Percentiles rank a stretch among this genome's conserved stretches.
These are phyloP conservation scores for Peromyscus nudipes DNA, from an alignment of 2,797 vertebrate species.

Conservation along the genomic window DNA sequence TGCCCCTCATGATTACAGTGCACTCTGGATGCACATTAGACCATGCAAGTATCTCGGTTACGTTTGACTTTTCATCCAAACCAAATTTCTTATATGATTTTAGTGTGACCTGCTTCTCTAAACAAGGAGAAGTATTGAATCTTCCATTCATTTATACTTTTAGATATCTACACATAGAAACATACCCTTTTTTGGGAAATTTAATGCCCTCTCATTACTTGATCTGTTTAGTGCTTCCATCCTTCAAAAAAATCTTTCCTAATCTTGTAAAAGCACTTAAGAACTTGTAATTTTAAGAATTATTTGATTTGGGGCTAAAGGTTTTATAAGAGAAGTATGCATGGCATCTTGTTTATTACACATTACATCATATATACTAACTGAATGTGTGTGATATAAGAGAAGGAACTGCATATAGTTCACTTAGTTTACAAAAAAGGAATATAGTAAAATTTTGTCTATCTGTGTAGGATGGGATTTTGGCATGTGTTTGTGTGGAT, in stretches of 20 bases:
- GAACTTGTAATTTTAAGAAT: not conserved
- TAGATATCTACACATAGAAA: not conserved
- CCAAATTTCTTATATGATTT: not conserved
- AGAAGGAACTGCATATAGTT: not conserved
- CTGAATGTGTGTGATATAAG: not conserved
- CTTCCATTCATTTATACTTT: not conserved
- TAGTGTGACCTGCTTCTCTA: not conserved
- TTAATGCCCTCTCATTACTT: not conserved
- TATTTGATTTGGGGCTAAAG: not conserved
- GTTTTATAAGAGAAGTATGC: not conserved
- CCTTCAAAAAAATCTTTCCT: not conserved
- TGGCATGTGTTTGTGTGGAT: not conserved
- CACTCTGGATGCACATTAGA: fast-evolving
- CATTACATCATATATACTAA: not conserved
- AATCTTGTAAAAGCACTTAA: not conserved
- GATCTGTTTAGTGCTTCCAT: not conserved
- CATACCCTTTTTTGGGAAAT: fast-evolving
- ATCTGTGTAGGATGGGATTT: not conserved
- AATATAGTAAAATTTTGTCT: not conserved
- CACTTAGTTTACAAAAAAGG: not conserved
- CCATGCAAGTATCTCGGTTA: fast-evolving
- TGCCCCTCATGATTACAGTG: not conserved
- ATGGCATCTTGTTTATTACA: not conserved
- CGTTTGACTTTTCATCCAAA: not conserved
- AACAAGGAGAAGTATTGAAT: not conserved